phyloP scores from a whole-genome alignment of 2,888 invertebrate species.

The Rhingia campestris region DNA sequence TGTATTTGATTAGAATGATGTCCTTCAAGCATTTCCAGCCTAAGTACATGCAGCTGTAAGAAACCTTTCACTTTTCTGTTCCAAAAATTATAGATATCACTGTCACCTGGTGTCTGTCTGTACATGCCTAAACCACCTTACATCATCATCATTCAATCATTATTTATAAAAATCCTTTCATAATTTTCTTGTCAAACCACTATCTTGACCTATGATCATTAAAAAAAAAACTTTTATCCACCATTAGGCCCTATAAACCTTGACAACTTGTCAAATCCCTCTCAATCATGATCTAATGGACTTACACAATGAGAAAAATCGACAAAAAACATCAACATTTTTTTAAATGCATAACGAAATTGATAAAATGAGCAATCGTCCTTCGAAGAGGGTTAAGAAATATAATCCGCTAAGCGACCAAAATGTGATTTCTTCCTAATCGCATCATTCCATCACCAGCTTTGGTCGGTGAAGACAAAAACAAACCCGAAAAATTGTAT shows the following conservation, averaged over 20 bases:
- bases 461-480: not conserved
- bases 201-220: not conserved
- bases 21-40: too few relatives aligned
- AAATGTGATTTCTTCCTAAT: slow-evolving; percentile 44
- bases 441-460: slow-evolving; percentile 45
- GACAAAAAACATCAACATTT: slow-evolving; percentile 43
- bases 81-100: not conserved
- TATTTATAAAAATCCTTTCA: not conserved
- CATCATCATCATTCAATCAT: not conserved
- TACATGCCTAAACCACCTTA: not conserved
- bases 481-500: not conserved
- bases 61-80: not conserved
- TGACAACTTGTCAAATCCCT: slow-evolving; percentile 60
- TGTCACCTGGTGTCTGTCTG: not conserved
- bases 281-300: slow-evolving; percentile 48
- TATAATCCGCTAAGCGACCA: slow-evolving; percentile 50
- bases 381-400: slow-evolving; percentile 52
- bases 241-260: not conserved
- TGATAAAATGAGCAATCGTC: slow-evolving; percentile 60
- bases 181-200: not conserved
- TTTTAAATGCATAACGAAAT: slow-evolving; percentile 37
- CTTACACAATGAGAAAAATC: slow-evolving; percentile 1
- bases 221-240: not conserved
- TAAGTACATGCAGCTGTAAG: too few relatives aligned
- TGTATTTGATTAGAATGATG: too few relatives aligned